Evolutionary conservation across 2,797 vertebrate species (phyloP).

Genomic region (Phalloptychus januarius): DNA sequence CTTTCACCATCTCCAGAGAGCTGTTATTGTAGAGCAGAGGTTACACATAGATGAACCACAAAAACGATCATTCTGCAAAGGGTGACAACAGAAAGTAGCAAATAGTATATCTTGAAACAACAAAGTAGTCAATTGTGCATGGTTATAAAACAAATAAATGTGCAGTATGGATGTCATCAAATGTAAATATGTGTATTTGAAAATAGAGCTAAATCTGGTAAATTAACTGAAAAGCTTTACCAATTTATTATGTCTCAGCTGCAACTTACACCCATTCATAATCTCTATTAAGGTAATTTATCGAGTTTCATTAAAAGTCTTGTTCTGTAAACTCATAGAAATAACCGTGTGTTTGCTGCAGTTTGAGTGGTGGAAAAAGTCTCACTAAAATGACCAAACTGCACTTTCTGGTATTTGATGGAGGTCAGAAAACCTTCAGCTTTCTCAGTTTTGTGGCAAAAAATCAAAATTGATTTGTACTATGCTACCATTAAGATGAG

Average conservation of each 20-base stretch:
- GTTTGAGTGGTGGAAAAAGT: neutral
- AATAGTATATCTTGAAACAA: neutral
- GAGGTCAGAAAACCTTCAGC: neutral
- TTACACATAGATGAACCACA: conserved; percentile 1
- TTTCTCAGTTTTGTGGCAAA: neutral
- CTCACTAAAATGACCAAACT: neutral
- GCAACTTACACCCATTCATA: neutral
- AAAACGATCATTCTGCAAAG: neutral
- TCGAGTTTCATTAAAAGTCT: neutral
- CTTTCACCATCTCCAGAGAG: conserved; percentile 27
- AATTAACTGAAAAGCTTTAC: neutral
- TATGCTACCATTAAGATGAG: neutral
- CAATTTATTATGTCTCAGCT: neutral
- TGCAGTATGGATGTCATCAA: neutral
- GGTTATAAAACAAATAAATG: neutral
- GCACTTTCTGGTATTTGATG: neutral
- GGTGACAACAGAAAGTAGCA: neutral
- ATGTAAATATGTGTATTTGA: neutral
- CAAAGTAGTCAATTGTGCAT: neutral
- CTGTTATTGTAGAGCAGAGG: conserved; percentile 16
- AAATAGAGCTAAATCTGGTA: neutral
- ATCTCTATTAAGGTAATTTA: neutral
- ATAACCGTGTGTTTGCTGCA: neutral
- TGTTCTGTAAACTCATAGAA: neutral
- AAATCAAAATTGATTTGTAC: neutral